Evolutionary conservation across 2,797 vertebrate species (phyloP).

Genomic region (Sarcophilus harrisii): DNA sequence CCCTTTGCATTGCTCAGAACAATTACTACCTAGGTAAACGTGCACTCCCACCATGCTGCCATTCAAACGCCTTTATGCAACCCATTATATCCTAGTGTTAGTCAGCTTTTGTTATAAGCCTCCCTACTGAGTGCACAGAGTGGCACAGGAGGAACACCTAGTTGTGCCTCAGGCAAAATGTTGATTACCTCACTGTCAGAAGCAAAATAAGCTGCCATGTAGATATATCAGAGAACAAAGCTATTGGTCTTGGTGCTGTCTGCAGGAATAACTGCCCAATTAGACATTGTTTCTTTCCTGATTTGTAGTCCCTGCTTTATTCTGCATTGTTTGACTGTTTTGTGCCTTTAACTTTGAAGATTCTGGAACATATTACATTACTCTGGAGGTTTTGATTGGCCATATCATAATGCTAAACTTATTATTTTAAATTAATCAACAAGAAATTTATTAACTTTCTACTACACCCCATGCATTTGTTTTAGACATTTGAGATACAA

Average conservation of each 20-base stretch:
- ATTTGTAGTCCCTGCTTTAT: constrained; percentile 35
- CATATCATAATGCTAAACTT: constrained; percentile 50
- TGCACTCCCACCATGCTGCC: constrained; percentile 9
- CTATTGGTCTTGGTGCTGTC: constrained; percentile 66
- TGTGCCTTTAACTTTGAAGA: constrained; percentile 26
- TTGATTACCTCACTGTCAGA: constrained; percentile 67
- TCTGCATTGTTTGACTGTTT: constrained; percentile 43
- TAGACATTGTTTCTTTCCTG: constrained; percentile 59
- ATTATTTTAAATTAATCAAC: constrained; percentile 58
- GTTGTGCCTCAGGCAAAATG: constrained; percentile 52
- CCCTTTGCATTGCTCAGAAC: constrained; percentile 53
- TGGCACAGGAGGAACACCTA: constrained; percentile 54
- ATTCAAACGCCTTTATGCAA: constrained; percentile 61
- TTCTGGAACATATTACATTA: constrained; percentile 24
- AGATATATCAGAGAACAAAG: constrained; percentile 51
- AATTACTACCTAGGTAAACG: constrained; percentile 19
- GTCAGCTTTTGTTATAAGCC: constrained; percentile 47
- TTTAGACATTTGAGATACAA: background rate
- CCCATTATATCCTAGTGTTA: constrained; percentile 58
- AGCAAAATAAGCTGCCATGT: constrained; percentile 57
- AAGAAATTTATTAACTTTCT: constrained; percentile 17
- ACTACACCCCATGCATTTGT: constrained; percentile 17
- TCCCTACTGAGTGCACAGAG: constrained; percentile 57
- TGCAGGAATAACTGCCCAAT: constrained; percentile 57
- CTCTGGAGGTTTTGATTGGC: constrained; percentile 61